Percentiles rank a stretch among this genome's conserved stretches.
Conservation (phyloP, 2,797 vertebrate species). For the Artibeus jamaicensis region DNA sequence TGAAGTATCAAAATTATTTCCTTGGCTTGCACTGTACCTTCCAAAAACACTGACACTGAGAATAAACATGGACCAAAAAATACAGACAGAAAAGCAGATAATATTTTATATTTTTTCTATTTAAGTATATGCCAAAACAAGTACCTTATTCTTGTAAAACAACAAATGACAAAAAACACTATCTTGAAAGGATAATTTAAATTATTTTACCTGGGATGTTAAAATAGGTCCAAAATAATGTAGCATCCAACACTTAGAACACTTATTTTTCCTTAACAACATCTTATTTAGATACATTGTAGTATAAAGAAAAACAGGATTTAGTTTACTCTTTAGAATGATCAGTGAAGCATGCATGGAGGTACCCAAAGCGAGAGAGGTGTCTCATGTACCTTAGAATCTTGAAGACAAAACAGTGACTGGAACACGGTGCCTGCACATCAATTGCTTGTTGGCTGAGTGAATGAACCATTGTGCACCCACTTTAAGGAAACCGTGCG, state of each 20-base stretch:
- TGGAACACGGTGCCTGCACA: not conserved
- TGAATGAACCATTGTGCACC: not conserved
- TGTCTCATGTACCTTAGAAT: not conserved
- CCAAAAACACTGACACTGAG: not conserved
- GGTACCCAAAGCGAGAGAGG: not conserved
- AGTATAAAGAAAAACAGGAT: not conserved
- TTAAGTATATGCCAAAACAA: not conserved
- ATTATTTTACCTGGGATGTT: not conserved
- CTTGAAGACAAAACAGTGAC: not conserved
- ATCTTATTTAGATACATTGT: not conserved
- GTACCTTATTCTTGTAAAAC: not conserved
- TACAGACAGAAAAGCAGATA: not conserved
- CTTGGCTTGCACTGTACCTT: not conserved
- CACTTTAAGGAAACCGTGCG: not conserved
- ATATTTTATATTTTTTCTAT: not conserved
- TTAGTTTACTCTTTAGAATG: not conserved
- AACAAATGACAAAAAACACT: not conserved
- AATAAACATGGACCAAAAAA: not conserved
- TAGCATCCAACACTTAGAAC: not conserved
- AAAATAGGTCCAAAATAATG: not conserved
- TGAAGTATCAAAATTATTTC: not conserved
- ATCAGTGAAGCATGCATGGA: not conserved
- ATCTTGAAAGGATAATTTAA: not conserved
- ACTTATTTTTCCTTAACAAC: not conserved
- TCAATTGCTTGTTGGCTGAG: not conserved